These are phyloP conservation scores for fruit fly (Drosophila melanogaster) DNA, from an alignment of 1,140 invertebrate genomes.

Conservation along the genomic window Release_6_plus_ISO1_MT NC_004354.4:13145001-13145500, in stretches of 20 bases:
- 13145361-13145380: too few species aligned
- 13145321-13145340: too few species aligned
- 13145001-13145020: not conserved
- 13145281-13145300: too few species aligned
- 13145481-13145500: constrained; percentile 21
- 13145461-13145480: not conserved
- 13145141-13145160: constrained; percentile 33
- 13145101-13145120: constrained; percentile 78
- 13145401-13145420: constrained; percentile 10
- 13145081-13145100: constrained; percentile 33
- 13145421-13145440: not conserved
- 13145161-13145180: constrained; percentile 24
- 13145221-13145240: too few species aligned
- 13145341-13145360: too few species aligned
- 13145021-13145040: constrained; percentile 38
- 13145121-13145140: constrained; percentile 63
- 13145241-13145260: too few species aligned
- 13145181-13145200: not conserved
- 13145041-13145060: constrained; percentile 44
- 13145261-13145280: too few species aligned
- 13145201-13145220: not conserved
- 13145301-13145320: too few species aligned
- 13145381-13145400: not conserved
- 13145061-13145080: constrained; percentile 47
- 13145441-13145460: constrained; percentile 7